Evolutionary conservation across 1,140 invertebrate species (phyloP).

Genomic region (Tetraneura akinire): DNA sequence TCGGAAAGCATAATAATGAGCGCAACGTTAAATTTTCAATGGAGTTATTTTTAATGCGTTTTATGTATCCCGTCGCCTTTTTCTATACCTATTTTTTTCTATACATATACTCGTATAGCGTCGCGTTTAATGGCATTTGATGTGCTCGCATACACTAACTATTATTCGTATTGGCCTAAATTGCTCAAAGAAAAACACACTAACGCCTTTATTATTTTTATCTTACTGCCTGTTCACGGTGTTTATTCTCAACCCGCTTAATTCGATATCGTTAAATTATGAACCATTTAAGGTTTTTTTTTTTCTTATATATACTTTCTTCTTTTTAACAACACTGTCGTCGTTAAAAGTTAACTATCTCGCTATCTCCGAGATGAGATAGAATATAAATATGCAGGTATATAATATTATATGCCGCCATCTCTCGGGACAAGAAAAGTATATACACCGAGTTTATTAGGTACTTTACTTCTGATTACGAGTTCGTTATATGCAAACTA

Average conservation of each 20-base stretch:
- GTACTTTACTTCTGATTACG: background rate
- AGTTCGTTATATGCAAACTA: background rate
- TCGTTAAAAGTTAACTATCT: slow-evolving; percentile 23
- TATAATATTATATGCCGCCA: background rate
- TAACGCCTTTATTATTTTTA: slow-evolving; percentile 46
- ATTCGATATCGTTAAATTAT: slow-evolving; percentile 43
- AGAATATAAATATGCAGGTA: no score
- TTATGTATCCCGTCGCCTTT: background rate
- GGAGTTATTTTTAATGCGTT: slow-evolving; percentile 26
- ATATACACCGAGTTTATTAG: no score
- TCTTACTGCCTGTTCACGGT: slow-evolving; percentile 27
- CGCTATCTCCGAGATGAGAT: background rate
- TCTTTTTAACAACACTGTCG: background rate
- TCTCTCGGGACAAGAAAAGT: slow-evolving; percentile 12
- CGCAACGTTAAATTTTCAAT: slow-evolving; percentile 3
- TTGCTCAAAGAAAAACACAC: slow-evolving; percentile 36
- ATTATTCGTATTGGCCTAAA: slow-evolving; percentile 27
- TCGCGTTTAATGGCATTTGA: background rate
- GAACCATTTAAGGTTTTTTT: slow-evolving; percentile 3
- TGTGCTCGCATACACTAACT: slow-evolving; percentile 29
- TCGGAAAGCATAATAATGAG: no score
- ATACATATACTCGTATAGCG: no score
- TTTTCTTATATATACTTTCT: no score
- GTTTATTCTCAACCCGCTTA: slow-evolving; percentile 34
- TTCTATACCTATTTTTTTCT: no score